Base-by-base conservation (phyloP, 2,113 vertebrate genomes). In the Platycercus adscitus region DNA sequence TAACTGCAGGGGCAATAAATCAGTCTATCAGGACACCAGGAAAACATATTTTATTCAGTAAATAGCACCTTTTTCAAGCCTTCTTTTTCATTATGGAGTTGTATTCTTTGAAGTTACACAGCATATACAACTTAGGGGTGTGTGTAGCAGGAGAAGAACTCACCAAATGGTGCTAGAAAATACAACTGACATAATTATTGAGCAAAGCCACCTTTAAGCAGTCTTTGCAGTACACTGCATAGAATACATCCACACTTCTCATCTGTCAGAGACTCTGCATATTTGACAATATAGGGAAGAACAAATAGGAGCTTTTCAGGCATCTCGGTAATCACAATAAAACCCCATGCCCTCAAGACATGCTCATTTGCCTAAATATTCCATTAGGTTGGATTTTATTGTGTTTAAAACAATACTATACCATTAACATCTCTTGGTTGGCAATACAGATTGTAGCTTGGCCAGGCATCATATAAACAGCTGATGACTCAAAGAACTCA, bases 1-100 rank as follows among this genome's bases (percentile, higher is more conserved):
- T 80, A 86, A 75, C 33, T 53, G 73, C 78, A 87, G 65, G 81
- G 79, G 72, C 53, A 76, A 85, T 88, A 87, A 79, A 89, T 91
- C 81, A 61, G 43, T 44, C 78, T 63, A 58, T 43, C 7, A 12
- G 56, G 72, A 81, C 66, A 92, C 60, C 91, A 84, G 83, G 56
- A 79, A 91, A 91, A 76, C 47, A 60, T 20, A 43, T 55, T 88
- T 75, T 75, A 13, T n/a, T 69, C 83, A 49, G 81, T 72, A 79
- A 91, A 76, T 2, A 61, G 73, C 73, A 87, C 26, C 8, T 6
- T 65, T 14, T 56, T 65, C 65, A 79, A 92, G 33, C 23, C 24
- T 50, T 9, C 72, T 68, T 49, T 37, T n/a, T 14, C 46, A 44
- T 6, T 21, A 18, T 2, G 33, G 37, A 44, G 86, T 5, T n/a